Evolutionary conservation across 1,140 invertebrate species (phyloP).

Genomic region (Bradynema listronoti): DNA sequence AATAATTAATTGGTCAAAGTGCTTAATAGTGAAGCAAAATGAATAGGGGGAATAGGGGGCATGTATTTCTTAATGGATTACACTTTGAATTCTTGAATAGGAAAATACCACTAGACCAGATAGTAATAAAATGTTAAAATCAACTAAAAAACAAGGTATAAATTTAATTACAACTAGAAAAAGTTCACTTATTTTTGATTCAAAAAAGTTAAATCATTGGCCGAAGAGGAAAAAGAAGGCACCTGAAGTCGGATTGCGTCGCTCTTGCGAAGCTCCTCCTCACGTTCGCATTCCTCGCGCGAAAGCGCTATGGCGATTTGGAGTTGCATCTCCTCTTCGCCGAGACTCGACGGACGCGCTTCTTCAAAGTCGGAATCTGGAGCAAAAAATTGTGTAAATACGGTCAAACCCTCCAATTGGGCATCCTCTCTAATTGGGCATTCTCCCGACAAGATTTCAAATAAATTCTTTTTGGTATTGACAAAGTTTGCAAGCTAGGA

Average conservation of each 20-base stretch:
- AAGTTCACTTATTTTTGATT: slow-evolving; percentile 2
- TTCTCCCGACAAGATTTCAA: too few species aligned
- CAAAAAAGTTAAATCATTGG: slow-evolving; percentile 8
- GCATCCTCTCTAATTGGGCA: too few species aligned
- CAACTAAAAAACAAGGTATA: not conserved
- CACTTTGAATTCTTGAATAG: too few species aligned
- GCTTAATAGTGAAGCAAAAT: too few species aligned
- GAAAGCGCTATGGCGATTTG: slow-evolving; percentile 89
- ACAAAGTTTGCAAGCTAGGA: too few species aligned
- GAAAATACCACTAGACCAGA: too few species aligned
- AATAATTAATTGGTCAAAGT: too few species aligned
- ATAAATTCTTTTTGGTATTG: too few species aligned
- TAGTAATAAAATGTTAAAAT: too few species aligned
- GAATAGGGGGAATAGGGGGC: too few species aligned
- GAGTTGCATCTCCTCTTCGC: slow-evolving; percentile 93
- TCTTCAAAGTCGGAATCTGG: slow-evolving; percentile 73
- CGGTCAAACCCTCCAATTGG: too few species aligned
- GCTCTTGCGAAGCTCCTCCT: slow-evolving; percentile 80
- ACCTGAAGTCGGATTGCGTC: slow-evolving; percentile 73
- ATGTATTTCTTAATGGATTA: too few species aligned
- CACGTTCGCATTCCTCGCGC: slow-evolving; percentile 92
- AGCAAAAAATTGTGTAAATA: slow-evolving; percentile 14
- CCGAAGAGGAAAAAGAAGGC: not conserved
- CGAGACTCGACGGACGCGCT: slow-evolving; percentile 84
- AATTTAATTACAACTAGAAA: slow-evolving; percentile 18